Base-by-base conservation (phyloP, 2,797 vertebrate genomes). In the Diglossa cyanea region DNA sequence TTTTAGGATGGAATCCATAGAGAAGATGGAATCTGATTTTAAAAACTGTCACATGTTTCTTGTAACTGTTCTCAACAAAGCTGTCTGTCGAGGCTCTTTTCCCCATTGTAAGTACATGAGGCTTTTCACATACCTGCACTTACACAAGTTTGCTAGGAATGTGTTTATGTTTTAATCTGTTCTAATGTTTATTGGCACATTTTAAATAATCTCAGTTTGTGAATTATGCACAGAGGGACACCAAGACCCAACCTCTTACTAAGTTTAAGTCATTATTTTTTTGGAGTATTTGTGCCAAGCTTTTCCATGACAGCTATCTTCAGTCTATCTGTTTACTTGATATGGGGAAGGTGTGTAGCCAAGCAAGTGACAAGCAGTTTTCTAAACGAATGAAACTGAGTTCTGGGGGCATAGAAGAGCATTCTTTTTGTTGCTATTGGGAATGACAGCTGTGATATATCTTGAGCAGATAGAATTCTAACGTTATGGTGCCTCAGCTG, bases 11-110 rank as follows among this genome's bases (percentile, higher is more conserved):
- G 99, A 99, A 95, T 99, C 99, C 53, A 99, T 99, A 78, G 98
- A 99, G 96, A 99, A 99, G 97, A 99, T 99, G 99, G 99, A 99
- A 96, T 99, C 99, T 1, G 99, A 99, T 96, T 99, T 99, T 97
- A 99, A 99, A 96, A 99, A 99, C 97, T 99, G 99, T 90, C 99
- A 99, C 97, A 99, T 99, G 99, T 99, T 99, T 97, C 98, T 99
- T 39, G 99, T 99, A 82, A 99, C 99, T 3, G 98, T 99, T 86
- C 98, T 99, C 73, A 99, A 99, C 93, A 99, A 99, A 97, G 99
- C 99, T 2, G 99, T 99, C 33, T 99, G 99, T 79, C 98, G 99
- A 57, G 99, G 99, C 68, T 99, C 99, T 51, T 99, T 99, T 95
- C 99, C 99, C 76, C 99, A 99, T 54, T 86, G 99, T 99, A 94